A percentile compares a stretch with the other conserved stretches of the same genome.
phyloP scores from a whole-genome alignment of 2,888 invertebrate species.

The Hirtodrosophila trivittata region DNA sequence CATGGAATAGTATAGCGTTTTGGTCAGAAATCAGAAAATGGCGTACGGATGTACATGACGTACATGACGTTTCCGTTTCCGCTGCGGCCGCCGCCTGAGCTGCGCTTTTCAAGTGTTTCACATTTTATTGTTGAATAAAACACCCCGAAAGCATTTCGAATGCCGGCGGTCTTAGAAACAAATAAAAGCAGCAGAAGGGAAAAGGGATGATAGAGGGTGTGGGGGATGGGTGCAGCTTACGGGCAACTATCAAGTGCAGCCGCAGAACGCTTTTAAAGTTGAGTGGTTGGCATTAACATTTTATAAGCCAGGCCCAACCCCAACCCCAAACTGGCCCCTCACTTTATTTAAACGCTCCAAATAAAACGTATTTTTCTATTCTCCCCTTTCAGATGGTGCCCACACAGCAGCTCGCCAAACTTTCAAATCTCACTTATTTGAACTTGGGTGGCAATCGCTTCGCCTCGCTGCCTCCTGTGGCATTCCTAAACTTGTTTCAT shows the following conservation, averaged over 20 bases:
- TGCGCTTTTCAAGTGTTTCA: constrained; percentile 58
- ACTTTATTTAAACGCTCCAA: constrained; percentile 51
- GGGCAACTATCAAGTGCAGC: constrained; percentile 54
- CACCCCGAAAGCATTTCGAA: constrained; percentile 22
- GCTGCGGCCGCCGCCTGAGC: constrained; percentile 34
- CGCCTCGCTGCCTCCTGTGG: constrained; percentile 88
- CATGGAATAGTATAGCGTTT: constrained; percentile 25
- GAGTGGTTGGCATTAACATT: constrained; percentile 70
- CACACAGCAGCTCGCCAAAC: constrained; percentile 89
- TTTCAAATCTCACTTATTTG: constrained; percentile 90
- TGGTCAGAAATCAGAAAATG: constrained; percentile 54
- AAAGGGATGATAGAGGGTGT: not conserved
- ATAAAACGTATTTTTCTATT: constrained; percentile 41
- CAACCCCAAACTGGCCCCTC: constrained; percentile 34
- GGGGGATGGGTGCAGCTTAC: constrained; percentile 4
- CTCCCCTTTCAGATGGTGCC: constrained; percentile 86
- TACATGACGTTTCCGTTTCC: constrained; percentile 77
- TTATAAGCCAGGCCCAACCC: constrained; percentile 34
- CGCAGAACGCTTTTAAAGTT: constrained; percentile 67
- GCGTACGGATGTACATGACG: constrained; percentile 77
- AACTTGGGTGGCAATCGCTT: constrained; percentile 92
- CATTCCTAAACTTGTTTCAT: constrained; percentile 93
- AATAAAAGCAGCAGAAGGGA: constrained; percentile 3
- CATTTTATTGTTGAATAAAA: constrained; percentile 59
- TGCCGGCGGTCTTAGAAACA: constrained; percentile 42